These are phyloP conservation scores for Sorex maritimensis DNA, from an alignment of 2,797 vertebrate genomes.

Conservation along the genomic window DNA sequence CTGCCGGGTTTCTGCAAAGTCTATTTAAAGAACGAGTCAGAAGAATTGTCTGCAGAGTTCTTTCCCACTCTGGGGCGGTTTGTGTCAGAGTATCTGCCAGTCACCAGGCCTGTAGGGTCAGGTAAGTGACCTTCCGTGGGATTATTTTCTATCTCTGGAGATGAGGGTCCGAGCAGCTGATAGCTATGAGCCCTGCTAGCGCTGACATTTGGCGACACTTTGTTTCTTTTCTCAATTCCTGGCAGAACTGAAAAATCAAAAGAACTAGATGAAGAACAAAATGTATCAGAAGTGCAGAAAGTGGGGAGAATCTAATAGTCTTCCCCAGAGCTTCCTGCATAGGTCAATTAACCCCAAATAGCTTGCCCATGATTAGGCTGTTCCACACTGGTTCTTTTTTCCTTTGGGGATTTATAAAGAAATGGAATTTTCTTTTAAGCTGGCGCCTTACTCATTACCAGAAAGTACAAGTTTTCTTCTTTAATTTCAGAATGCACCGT, in stretches of 20 bases:
- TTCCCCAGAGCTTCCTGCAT: constrained; percentile 2
- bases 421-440: constrained; percentile 52
- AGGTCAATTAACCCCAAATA: constrained; percentile 18
- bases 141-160: constrained; percentile 37
- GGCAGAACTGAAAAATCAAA: constrained; percentile 41
- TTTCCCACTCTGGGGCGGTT: neutral
- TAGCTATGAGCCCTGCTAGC: neutral
- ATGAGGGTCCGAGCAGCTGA: neutral
- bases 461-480: constrained; percentile 65
- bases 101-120: neutral
- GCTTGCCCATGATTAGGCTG: constrained; percentile 10
- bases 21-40: constrained; percentile 52
- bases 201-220: constrained; percentile 21
- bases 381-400: neutral
- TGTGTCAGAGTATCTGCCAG: neutral
- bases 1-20: constrained; percentile 42
- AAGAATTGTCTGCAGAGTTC: neutral
- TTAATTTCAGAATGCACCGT: constrained; percentile 46
- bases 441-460: neutral
- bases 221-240: constrained; percentile 54
- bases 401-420: constrained; percentile 36
- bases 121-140: constrained; percentile 13
- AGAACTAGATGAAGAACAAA: constrained; percentile 13
- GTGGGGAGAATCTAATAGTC: neutral
- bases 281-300: constrained; percentile 19